Evolutionary conservation across 2,797 vertebrate species (phyloP).

Genomic region (Hyperoplus lanceolatus): DNA sequence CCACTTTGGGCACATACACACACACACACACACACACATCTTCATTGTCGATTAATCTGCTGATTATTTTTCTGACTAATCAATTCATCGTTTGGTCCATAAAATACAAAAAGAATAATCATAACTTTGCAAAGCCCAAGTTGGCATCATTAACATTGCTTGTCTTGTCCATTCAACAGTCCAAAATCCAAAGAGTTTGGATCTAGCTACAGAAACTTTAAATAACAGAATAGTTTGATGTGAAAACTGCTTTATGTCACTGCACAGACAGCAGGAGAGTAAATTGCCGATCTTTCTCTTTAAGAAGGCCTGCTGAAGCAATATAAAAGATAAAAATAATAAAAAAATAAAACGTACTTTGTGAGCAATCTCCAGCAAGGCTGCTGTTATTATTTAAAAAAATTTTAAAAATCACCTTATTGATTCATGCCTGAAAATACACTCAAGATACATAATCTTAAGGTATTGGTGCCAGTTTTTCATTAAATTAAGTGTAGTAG

Average conservation of each 20-base stretch:
- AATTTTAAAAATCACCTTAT: neutral
- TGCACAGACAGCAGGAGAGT: constrained; percentile 25
- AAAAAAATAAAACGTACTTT: constrained; percentile 5
- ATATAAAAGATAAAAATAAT: neutral
- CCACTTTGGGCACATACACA: constrained; percentile 21
- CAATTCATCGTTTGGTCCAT: neutral
- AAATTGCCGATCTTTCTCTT: constrained; percentile 1
- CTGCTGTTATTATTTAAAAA: constrained; percentile 16
- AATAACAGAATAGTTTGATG: constrained; percentile 19
- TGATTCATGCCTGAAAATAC: neutral
- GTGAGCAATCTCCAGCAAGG: neutral
- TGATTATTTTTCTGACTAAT: neutral
- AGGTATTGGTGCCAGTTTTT: neutral
- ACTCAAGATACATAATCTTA: neutral
- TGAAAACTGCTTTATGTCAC: neutral
- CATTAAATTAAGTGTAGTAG: neutral
- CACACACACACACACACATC: neutral
- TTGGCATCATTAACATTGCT: neutral
- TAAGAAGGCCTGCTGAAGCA: no score
- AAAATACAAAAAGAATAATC: neutral
- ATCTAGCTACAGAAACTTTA: neutral
- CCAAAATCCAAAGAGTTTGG: neutral
- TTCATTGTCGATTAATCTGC: neutral
- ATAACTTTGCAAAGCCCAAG: neutral
- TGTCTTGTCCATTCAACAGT: neutral